Evolutionary conservation across 2,888 invertebrate genomes (phyloP), one percentile per base, ranked within the genome.

Genomic region (Pimpla rufipes): DNA sequence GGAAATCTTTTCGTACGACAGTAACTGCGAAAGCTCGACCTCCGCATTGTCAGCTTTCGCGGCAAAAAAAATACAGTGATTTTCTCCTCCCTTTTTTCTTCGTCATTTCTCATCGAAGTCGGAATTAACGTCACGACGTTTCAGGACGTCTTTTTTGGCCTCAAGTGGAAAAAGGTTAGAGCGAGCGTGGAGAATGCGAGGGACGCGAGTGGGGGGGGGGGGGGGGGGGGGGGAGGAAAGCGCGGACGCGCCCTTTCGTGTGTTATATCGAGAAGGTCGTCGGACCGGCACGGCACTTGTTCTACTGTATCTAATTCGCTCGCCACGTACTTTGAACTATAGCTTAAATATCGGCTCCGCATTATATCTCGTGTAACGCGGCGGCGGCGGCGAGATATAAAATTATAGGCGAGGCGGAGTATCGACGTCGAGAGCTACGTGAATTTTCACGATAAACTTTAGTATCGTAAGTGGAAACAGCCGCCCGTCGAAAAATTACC

Each of bases 301-400:
- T 57, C 42, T 71, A 55, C 70, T 57, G 42, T 57, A 23, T 57
- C 23, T 71, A 71, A 71, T 71, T 71, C 23, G 42, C 57, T 71
- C 55, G 42, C 11, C 5, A 55, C 23, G 42, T 57, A 71, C 42
- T 57, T 42, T 42, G 57, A 71, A 71, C 70, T 71, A 71, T 55
- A 42, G 23, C 23, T 42, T 50, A 40, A 40, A 64, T 21, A 57
- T 71, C 40, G 29, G 13, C 42, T n/a, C 29, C 13, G 23, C 23
- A 57, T 71, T 23, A 42, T 23, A 21, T 23, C 18, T 40, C 21
- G 16, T 40, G 13, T 6, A 47, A 55, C 37, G 37, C 29, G n/a
- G 29, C 29, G 29, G 3, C 3, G 5, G 21, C 40, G 2, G 18
- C 18, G 29, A 16, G 13, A 52, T n/a, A n/a, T 40, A n/a, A 52